These are phyloP conservation scores for Neodiprion virginianus DNA, from an alignment of 1,140 invertebrate species.

Conservation along the genomic window DNA sequence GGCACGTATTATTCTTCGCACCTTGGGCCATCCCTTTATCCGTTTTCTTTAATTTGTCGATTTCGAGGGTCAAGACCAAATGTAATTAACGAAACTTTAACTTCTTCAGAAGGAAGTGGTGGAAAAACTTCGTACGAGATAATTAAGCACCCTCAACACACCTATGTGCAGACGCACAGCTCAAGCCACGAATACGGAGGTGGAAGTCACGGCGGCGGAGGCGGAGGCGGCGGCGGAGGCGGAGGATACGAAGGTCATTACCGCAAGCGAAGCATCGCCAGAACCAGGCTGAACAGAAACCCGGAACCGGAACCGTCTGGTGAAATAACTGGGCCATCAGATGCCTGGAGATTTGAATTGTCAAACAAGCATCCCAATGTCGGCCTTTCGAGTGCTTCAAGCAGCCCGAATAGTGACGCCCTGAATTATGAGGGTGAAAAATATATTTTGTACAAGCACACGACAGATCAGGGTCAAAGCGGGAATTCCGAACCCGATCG, in stretches of 20 bases:
- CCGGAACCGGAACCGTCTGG: not conserved
- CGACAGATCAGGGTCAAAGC: not conserved
- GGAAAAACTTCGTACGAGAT: constrained; percentile 86
- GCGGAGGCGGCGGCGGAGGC: constrained; percentile 68
- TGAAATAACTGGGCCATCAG: not conserved
- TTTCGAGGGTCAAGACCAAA: too few species aligned
- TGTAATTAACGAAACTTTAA: not conserved
- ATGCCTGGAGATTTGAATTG: not conserved
- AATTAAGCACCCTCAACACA: constrained; percentile 83
- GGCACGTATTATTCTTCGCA: too few species aligned
- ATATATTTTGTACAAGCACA: not conserved
- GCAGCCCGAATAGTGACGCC: not conserved
- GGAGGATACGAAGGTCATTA: constrained; percentile 63
- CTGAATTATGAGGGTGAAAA: not conserved
- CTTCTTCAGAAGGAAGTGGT: constrained; percentile 59
- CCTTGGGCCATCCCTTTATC: too few species aligned
- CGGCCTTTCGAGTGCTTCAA: not conserved
- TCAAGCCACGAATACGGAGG: constrained; percentile 74
- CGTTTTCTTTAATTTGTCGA: too few species aligned
- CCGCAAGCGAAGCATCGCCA: constrained; percentile 22
- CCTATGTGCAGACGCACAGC: constrained; percentile 78
- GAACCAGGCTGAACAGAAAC: constrained; percentile 39
- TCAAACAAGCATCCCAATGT: not conserved
- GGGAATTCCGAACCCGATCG: not conserved
- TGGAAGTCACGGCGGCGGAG: constrained; percentile 63